These are phyloP conservation scores for Papio anubis DNA, from an alignment of 2,113 vertebrate species.

Conservation along the genomic window DNA sequence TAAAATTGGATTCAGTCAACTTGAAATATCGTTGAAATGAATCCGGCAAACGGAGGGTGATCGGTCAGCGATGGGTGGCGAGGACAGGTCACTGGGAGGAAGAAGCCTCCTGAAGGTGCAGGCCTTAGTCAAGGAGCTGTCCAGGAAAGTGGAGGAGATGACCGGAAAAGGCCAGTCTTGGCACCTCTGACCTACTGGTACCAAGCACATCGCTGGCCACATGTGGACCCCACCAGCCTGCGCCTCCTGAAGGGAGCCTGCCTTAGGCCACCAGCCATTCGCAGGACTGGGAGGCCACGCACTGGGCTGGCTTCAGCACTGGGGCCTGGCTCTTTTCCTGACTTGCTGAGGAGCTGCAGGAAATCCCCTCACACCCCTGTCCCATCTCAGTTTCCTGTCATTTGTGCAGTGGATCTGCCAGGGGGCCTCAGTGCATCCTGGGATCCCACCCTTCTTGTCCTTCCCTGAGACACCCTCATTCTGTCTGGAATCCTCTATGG, in stretches of 20 bases:
- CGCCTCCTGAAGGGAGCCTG: too few species aligned
- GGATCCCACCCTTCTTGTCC: neutral
- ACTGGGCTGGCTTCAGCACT: neutral
- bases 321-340: neutral
- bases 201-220: neutral
- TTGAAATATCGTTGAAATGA: neutral
- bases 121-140: neutral
- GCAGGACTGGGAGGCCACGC: neutral
- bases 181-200: neutral
- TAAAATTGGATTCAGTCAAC: neutral
- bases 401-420: too few species aligned
- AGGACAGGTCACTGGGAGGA: neutral
- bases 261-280: neutral
- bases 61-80: neutral
- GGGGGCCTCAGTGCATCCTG: neutral
- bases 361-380: neutral
- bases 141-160: neutral
- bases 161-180: neutral
- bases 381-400: neutral
- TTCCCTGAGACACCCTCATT: neutral
- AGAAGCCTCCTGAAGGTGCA: neutral
- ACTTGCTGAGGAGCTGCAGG: neutral
- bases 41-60: neutral
- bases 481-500: neutral
- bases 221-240: fast-evolving